Base-by-base conservation (phyloP, 2,797 vertebrate species). In the Scyliorhinus canicula region DNA sequence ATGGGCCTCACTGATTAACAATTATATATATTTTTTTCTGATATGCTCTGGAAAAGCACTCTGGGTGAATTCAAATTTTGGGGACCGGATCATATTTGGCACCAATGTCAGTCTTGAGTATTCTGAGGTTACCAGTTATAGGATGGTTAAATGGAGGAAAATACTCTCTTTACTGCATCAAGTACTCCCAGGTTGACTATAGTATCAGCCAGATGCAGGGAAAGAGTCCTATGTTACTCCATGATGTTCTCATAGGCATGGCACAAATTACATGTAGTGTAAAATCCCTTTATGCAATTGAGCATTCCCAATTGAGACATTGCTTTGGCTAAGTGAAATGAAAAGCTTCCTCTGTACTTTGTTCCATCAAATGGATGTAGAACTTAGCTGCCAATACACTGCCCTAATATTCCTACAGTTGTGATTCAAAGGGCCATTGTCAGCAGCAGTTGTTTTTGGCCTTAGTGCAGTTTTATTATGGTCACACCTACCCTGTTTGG, bases 301-400 rank as follows among this genome's bases (percentile, higher is more conserved):
- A 88, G 31, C 85, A 88, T 57, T 60, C 85, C 35, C 85, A 88
- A 88, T 28, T 88, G 85, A 57, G 85, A 88, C 85, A 57, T 88
- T 47, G 79, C 79, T 82, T 88, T 88, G 85, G 11, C 52, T 57
- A 60, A 60, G 47, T 19, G 14, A 88, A 88, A 88, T 88, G 85
- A n/a, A 88, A 88, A 57, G 4, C 52, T 88, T 88, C 85, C 85
- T 88, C 14, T 2, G 7, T 11, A 88, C 52, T 60, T 88, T 88
- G 55, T 88, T 55, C 52, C 52, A 84, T 50, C 47, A 85, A 50
- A 2, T 85, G 44, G 82, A 85, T 28, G 26, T 84, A 60, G 31
- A n/a, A 14, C 31, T 6, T 4, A 19, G 52, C 31, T n/a, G 85
- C 85, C 85, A 88, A 35, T 88, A 60, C 35, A 35, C 31, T 88